Conservation (phyloP, 2,888 invertebrate genomes). For the Coelogynopora nodosa region DNA sequence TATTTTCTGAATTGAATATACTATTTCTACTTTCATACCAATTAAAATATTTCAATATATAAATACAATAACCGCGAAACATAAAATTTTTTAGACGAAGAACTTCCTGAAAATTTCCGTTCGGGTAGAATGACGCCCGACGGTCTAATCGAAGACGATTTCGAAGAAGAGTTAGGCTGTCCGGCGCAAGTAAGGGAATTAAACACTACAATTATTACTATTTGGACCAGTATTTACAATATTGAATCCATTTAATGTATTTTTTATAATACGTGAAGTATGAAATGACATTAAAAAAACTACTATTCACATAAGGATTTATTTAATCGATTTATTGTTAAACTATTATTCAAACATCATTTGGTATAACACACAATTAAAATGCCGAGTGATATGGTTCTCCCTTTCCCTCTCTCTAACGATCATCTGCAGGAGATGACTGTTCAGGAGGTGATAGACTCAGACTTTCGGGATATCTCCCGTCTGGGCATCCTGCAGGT, state of each 20-base stretch:
- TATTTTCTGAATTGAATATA: no score
- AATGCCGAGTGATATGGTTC: no score
- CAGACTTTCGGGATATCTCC: constrained; percentile 70
- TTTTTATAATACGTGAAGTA: no score
- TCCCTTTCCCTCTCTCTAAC: no score
- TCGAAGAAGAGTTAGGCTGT: constrained; percentile 77
- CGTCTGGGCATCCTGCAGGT: constrained; percentile 76
- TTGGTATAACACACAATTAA: no score
- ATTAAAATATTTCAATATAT: no score
- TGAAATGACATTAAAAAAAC: no score
- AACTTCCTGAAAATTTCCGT: constrained; percentile 26
- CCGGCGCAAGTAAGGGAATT: constrained; percentile 49
- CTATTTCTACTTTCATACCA: not conserved
- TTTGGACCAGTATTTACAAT: no score
- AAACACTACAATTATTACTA: not conserved
- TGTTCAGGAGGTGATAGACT: constrained; percentile 46
- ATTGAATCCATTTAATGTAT: not conserved
- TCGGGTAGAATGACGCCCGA: constrained; percentile 66
- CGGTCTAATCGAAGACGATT: constrained; percentile 83
- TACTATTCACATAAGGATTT: no score
- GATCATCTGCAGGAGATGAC: constrained; percentile 41
- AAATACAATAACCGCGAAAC: no score
- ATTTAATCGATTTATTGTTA: no score
- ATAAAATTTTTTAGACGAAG: constrained; percentile 22
- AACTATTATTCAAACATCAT: no score